Evolutionary conservation across 1,140 invertebrate genomes (phyloP).

Genomic region (Chelonus insularis): DNA sequence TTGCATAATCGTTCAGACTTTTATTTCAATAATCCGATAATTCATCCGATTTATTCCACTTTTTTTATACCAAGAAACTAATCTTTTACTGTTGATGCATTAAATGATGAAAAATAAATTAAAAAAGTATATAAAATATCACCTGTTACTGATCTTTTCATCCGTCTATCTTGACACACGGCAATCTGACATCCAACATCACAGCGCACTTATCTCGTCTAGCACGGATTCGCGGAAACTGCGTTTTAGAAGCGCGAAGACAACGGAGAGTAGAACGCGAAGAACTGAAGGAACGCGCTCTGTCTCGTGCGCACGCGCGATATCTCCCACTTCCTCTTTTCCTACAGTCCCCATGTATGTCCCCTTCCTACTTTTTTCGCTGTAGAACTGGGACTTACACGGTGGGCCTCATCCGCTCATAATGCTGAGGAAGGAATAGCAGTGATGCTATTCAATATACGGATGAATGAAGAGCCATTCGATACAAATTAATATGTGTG

Average conservation of each 20-base stretch:
- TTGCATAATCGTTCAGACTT: no score
- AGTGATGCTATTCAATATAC: background rate
- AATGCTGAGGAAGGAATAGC: no score
- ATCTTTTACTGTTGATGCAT: no score
- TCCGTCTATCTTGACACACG: conserved; percentile 1
- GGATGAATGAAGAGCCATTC: background rate
- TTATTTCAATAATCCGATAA: no score
- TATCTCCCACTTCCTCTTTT: conserved; percentile 25
- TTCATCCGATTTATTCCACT: no score
- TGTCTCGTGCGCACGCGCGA: conserved; percentile 29
- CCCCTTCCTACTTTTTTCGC: conserved; percentile 1
- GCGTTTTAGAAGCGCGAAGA: conserved; percentile 55
- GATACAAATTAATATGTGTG: background rate
- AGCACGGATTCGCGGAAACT: conserved; percentile 56
- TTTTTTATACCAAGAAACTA: no score
- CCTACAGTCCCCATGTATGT: background rate
- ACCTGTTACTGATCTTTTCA: conserved; percentile 6
- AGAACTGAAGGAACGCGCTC: conserved; percentile 15
- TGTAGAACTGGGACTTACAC: background rate
- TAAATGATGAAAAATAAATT: background rate
- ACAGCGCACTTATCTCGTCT: conserved; percentile 46
- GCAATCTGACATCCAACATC: conserved; percentile 30
- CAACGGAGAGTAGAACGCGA: conserved; percentile 29
- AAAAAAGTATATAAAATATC: conserved; percentile 5
- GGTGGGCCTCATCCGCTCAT: conserved; percentile 15